Conservation (phyloP, 1,140 invertebrate species). For the Zophobas atratus region DNA sequence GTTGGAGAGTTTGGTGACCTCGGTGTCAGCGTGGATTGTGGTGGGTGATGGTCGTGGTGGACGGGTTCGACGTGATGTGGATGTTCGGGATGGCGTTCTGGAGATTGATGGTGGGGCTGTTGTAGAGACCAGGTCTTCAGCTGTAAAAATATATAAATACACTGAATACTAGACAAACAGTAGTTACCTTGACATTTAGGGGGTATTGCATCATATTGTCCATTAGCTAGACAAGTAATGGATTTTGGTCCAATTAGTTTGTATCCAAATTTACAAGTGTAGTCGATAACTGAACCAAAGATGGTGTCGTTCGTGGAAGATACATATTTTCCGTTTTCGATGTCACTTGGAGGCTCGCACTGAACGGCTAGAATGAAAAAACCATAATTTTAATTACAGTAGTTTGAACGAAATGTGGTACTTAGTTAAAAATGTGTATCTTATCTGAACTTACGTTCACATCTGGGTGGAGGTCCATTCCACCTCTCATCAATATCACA, state of each 20-base stretch:
- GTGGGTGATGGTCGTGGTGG: slow-evolving; percentile 66
- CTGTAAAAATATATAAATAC: slow-evolving; percentile 45
- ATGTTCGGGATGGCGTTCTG: slow-evolving; percentile 36
- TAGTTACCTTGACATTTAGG: slow-evolving; percentile 78
- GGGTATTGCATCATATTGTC: slow-evolving; percentile 83
- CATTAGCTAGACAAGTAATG: slow-evolving; percentile 82
- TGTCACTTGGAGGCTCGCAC: slow-evolving; percentile 81
- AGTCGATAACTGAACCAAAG: slow-evolving; percentile 81
- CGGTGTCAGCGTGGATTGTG: slow-evolving; percentile 61
- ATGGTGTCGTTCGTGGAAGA: slow-evolving; percentile 77
- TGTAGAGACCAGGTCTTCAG: slow-evolving; percentile 61
- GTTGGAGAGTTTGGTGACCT: slow-evolving; percentile 61
- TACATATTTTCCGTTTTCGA: slow-evolving; percentile 81
- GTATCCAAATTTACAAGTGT: slow-evolving; percentile 82
- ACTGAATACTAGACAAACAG: neutral
- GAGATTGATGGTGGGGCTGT: slow-evolving; percentile 45
- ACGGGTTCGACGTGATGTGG: slow-evolving; percentile 63
- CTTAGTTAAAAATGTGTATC: too few species aligned
- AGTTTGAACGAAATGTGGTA: too few species aligned
- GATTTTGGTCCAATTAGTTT: slow-evolving; percentile 78
- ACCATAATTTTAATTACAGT: neutral
- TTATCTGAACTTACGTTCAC: slow-evolving; percentile 76
- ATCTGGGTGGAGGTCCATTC: slow-evolving; percentile 93
- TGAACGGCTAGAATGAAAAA: slow-evolving; percentile 74
- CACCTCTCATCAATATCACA: slow-evolving; percentile 95